A percentile compares a stretch with the other conserved stretches of the same genome.
Evolutionary conservation across 2,797 vertebrate genomes (phyloP).

Genomic region (Masticophis lateralis): DNA sequence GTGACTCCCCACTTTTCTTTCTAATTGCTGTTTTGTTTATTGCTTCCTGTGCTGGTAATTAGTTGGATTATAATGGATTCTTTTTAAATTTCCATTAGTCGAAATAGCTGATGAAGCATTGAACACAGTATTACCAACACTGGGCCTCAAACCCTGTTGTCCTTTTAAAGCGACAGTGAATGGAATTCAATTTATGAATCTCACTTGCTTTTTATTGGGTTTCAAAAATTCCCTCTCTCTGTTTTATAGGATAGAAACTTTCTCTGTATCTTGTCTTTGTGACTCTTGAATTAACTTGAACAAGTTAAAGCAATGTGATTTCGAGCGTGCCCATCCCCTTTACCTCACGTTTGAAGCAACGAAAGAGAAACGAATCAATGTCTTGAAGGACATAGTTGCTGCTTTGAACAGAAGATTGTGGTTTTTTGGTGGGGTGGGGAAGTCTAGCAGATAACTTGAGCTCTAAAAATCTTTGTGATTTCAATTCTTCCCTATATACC

Average conservation of each 20-base stretch:
- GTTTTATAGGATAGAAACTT: background rate
- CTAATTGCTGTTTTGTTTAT: background rate
- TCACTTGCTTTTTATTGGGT: background rate
- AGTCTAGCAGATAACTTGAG: constrained; percentile 26
- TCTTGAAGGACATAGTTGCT: constrained; percentile 37
- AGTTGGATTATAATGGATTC: too few relatives aligned
- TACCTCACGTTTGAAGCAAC: background rate
- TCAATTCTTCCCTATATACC: background rate
- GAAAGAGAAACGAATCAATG: background rate
- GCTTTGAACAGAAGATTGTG: background rate
- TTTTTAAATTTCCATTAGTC: background rate
- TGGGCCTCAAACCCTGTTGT: background rate
- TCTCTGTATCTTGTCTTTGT: background rate
- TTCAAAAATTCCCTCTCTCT: background rate
- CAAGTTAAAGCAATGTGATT: constrained; percentile 1
- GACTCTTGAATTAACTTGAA: background rate
- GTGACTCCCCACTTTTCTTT: background rate
- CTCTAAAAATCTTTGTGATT: background rate
- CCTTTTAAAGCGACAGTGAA: background rate
- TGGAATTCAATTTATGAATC: background rate
- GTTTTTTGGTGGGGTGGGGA: background rate
- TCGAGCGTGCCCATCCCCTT: background rate
- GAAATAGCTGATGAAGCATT: background rate
- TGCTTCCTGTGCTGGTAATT: background rate
- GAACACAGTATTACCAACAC: background rate